Evolutionary conservation across 2,797 vertebrate species (phyloP).

Genomic region (Apogon talboti): DNA sequence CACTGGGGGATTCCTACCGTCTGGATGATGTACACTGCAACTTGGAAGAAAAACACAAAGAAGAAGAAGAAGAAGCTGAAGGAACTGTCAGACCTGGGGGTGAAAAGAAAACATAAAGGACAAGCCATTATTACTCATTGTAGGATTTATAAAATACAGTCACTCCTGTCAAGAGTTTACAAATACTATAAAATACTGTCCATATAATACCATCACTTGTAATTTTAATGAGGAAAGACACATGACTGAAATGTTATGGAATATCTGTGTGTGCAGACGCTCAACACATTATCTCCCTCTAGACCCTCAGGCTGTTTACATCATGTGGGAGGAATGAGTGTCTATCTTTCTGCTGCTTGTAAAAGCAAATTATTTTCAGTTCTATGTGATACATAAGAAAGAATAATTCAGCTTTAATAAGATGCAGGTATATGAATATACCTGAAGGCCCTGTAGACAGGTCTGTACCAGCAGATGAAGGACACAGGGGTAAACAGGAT

Average conservation of each 20-base stretch:
- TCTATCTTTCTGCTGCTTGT: not conserved
- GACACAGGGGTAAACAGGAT: slow-evolving; percentile 95
- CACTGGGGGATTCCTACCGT: slow-evolving; percentile 91
- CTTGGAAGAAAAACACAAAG: slow-evolving; percentile 96
- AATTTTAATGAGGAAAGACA: too few species aligned
- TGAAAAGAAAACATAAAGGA: not conserved
- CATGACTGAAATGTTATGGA: not conserved
- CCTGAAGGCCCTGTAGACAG: slow-evolving; percentile 98
- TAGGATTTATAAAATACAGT: not conserved
- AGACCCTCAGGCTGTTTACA: slow-evolving; percentile 1
- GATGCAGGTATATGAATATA: slow-evolving; percentile 49
- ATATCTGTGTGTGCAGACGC: not conserved
- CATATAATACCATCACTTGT: too few species aligned
- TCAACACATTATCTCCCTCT: not conserved
- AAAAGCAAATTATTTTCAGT: not conserved
- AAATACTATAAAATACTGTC: too few species aligned
- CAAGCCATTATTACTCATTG: not conserved
- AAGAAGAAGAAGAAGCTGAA: slow-evolving; percentile 99
- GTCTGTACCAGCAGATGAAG: slow-evolving; percentile 97
- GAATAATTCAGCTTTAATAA: not conserved
- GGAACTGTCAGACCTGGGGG: slow-evolving; percentile 94
- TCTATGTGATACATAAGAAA: not conserved
- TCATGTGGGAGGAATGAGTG: not conserved
- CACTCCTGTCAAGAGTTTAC: not conserved
- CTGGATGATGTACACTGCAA: slow-evolving; percentile 93